These are phyloP conservation scores for Drosophila malerkotliana DNA, from an alignment of 1,140 invertebrate genomes.

Conservation along the genomic window DNA sequence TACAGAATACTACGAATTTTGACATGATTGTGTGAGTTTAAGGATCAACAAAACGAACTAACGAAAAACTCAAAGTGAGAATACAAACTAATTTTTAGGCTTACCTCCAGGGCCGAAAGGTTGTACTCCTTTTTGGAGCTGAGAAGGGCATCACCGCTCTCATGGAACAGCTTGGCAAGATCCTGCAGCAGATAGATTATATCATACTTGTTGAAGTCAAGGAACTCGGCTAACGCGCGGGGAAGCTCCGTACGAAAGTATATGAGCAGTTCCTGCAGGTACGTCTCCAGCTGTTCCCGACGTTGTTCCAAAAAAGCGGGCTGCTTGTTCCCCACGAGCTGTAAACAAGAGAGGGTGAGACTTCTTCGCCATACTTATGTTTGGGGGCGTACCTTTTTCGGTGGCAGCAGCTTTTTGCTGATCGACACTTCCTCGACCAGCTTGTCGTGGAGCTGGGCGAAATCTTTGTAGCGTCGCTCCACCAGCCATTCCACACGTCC, in stretches of 20 bases:
- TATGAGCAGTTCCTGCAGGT: constrained; percentile 90
- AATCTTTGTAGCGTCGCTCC: constrained; percentile 94
- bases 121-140: constrained; percentile 86
- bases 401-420: constrained; percentile 93
- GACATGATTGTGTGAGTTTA: constrained; percentile 17
- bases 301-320: constrained; percentile 94
- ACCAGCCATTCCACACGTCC: constrained; percentile 91
- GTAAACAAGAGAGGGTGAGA: not conserved
- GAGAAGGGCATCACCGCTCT: constrained; percentile 88
- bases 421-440: constrained; percentile 91
- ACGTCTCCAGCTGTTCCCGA: constrained; percentile 90
- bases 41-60: not conserved
- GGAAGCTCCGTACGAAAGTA: constrained; percentile 88
- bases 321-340: constrained; percentile 89
- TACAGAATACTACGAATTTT: constrained; percentile 55
- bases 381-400: constrained; percentile 90
- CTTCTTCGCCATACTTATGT: constrained; percentile 28
- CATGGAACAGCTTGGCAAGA: constrained; percentile 89
- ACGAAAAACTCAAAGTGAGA: constrained; percentile 13
- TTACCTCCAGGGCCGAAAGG: constrained; percentile 90
- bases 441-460: constrained; percentile 93
- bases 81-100: not conserved
- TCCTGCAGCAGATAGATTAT: constrained; percentile 92
- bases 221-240: constrained; percentile 89
- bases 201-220: constrained; percentile 93